These are phyloP conservation scores for Scylla paramamosain DNA, from an alignment of 1,140 invertebrate genomes.

Conservation along the genomic window DNA sequence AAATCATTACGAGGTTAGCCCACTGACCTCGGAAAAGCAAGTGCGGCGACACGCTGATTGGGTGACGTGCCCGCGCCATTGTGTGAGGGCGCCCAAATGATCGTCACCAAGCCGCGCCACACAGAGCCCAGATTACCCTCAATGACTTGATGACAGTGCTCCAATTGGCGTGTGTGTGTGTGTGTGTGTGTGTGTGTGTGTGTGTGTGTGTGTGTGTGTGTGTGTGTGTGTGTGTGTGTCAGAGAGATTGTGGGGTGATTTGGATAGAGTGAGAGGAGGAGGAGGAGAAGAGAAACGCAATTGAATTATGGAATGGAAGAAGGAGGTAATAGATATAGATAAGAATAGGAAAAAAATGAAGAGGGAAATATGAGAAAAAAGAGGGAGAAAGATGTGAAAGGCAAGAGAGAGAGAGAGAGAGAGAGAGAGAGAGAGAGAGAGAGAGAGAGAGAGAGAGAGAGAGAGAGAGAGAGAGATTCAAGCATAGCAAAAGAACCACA, in stretches of 20 bases:
- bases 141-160: conserved; percentile 15
- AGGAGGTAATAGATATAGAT: no score
- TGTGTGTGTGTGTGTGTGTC: conserved; percentile 38
- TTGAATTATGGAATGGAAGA: no score
- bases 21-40: not conserved
- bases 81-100: not conserved
- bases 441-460: not conserved
- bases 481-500: not conserved
- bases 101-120: not conserved
- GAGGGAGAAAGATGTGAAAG: not conserved
- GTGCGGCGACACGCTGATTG: not conserved
- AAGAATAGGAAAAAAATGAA: not conserved
- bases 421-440: not conserved
- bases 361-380: not conserved
- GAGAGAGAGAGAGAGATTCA: not conserved
- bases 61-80: not conserved
- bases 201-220: conserved; percentile 38
- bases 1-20: not conserved
- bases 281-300: no score
- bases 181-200: conserved; percentile 62
- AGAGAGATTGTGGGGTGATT: not conserved
- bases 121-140: conserved; percentile 1
- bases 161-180: not conserved
- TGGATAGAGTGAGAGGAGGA: no score
- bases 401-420: not conserved